These are phyloP conservation scores for Rafetus swinhoei DNA, from an alignment of 2,113 vertebrate genomes.

Conservation along the genomic window DNA sequence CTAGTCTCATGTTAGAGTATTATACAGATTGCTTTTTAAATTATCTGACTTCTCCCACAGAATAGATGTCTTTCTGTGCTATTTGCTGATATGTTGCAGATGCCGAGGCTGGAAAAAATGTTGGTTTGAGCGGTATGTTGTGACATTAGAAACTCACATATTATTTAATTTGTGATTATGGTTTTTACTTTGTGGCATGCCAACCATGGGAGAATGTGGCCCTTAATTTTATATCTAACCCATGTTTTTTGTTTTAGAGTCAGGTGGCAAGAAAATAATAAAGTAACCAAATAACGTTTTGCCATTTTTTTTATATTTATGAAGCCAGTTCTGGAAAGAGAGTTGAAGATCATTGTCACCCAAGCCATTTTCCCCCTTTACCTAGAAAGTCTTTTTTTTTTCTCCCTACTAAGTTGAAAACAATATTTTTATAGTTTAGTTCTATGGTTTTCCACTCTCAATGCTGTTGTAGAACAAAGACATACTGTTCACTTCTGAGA, in stretches of 20 bases:
- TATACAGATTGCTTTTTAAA: not conserved
- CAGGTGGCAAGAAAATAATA: too few species aligned
- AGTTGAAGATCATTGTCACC: not conserved
- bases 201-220: not conserved
- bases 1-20: not conserved
- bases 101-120: not conserved
- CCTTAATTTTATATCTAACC: not conserved
- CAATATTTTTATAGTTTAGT: not conserved
- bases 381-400: not conserved
- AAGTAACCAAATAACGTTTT: not conserved
- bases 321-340: not conserved
- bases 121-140: not conserved
- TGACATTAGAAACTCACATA: not conserved
- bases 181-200: not conserved
- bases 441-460: not conserved
- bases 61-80: not conserved
- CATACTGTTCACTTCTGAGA: conserved; percentile 2
- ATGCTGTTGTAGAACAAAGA: not conserved
- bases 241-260: not conserved
- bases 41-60: rapidly evolving
- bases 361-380: not conserved
- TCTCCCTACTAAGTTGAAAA: not conserved
- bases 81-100: not conserved
- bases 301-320: not conserved
- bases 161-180: not conserved